Evolutionary conservation across 2,888 invertebrate genomes (phyloP).

Genomic region (Volucella bombylans): DNA sequence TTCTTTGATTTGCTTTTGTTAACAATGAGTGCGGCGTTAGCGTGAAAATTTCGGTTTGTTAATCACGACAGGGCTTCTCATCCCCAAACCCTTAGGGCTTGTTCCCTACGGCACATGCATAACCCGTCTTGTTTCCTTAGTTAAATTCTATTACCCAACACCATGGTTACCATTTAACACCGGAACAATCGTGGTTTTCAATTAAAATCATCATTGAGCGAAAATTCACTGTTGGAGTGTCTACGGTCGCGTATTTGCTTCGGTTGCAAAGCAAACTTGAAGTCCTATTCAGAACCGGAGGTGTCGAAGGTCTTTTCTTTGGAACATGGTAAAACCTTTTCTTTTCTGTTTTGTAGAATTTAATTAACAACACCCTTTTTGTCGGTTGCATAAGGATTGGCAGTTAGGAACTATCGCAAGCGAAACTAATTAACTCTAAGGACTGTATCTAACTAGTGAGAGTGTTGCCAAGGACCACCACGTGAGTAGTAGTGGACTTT

Average conservation of each 20-base stretch:
- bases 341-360: conserved; percentile 25
- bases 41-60: conserved; percentile 55
- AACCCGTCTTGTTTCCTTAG: conserved; percentile 26
- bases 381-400: conserved; percentile 21
- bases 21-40: conserved; percentile 39
- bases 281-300: conserved; percentile 19
- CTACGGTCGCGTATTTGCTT: neutral
- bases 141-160: neutral
- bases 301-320: conserved; percentile 50
- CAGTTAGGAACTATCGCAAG: conserved; percentile 9
- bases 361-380: conserved; percentile 37
- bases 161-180: conserved; percentile 38
- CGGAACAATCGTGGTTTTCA: conserved; percentile 42
- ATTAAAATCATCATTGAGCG: conserved; percentile 55
- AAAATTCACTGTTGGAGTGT: conserved; percentile 11
- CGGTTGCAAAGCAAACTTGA: conserved; percentile 6
- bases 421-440: conserved; percentile 39
- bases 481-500: conserved; percentile 12
- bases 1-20: conserved; percentile 14
- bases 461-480: neutral
- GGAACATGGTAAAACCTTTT: conserved; percentile 20
- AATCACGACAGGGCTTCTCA: conserved; percentile 6
- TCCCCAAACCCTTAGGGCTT: neutral
- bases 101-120: conserved; percentile 1
- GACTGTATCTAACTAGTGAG: neutral